phyloP scores from a whole-genome alignment of 1,140 invertebrate species.

The Whitmania pigra region DNA sequence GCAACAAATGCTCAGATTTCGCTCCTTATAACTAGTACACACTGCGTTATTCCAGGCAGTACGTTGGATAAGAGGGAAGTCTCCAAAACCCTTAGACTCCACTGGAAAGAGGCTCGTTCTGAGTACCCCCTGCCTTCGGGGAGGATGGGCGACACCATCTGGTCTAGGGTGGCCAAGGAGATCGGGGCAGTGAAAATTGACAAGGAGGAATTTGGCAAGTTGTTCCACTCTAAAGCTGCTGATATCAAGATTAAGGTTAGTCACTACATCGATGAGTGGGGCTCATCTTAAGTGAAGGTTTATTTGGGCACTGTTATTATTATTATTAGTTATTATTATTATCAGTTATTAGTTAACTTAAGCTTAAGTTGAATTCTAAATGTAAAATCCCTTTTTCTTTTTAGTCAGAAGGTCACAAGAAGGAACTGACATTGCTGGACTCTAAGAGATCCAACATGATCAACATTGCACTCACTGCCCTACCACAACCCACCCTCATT shows the following conservation, averaged over 20 bases:
- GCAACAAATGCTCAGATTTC: too few relatives aligned
- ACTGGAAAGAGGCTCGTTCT: slow-evolving; percentile 72
- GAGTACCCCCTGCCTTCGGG: slow-evolving; percentile 50
- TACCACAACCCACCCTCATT: slow-evolving; percentile 75
- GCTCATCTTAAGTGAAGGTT: too few relatives aligned
- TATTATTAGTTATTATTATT: too few relatives aligned
- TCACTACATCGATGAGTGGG: background rate
- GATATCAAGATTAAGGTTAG: slow-evolving; percentile 75
- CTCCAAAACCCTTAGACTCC: slow-evolving; percentile 85
- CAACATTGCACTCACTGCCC: slow-evolving; percentile 96
- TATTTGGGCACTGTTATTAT: background rate
- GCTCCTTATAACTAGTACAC: too few relatives aligned
- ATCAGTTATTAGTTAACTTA: too few relatives aligned
- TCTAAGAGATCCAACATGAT: slow-evolving; percentile 96
- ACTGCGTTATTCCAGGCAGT: slow-evolving; percentile 27
- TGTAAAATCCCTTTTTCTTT: background rate
- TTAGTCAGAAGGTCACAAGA: slow-evolving; percentile 82
- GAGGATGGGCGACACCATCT: slow-evolving; percentile 62
- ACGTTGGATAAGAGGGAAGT: slow-evolving; percentile 48
- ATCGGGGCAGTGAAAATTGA: slow-evolving; percentile 51
- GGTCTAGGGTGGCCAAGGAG: slow-evolving; percentile 77
- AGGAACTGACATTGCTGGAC: slow-evolving; percentile 88
- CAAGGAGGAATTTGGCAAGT: slow-evolving; percentile 79
- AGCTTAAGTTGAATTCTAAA: too few relatives aligned
- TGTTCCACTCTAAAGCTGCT: slow-evolving; percentile 91